Percentiles rank a stretch among this genome's conserved stretches.
These are phyloP conservation scores for Apocrypta bakeri DNA, from an alignment of 1,140 invertebrate genomes.

Conservation along the genomic window DNA sequence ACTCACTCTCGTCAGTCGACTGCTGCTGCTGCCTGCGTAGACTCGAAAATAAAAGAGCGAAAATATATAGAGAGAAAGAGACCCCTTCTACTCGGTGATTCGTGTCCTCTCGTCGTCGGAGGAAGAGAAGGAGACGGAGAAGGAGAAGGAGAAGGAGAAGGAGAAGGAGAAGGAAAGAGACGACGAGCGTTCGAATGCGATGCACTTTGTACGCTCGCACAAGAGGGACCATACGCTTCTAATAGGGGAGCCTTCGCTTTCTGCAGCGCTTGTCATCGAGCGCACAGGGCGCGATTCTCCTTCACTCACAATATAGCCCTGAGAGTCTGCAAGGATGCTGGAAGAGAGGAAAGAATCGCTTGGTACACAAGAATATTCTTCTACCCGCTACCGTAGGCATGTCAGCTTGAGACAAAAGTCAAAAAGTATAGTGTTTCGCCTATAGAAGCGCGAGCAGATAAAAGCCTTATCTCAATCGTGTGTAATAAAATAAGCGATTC, in stretches of 20 bases:
- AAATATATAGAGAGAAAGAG: neutral
- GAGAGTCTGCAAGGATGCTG: neutral
- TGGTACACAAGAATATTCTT: no score
- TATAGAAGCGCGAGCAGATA: constrained; percentile 14
- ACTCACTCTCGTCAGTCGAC: constrained; percentile 58
- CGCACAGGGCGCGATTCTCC: constrained; percentile 20
- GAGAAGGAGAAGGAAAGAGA: constrained; percentile 7
- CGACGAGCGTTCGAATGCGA: constrained; percentile 23
- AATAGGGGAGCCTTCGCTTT: constrained; percentile 37
- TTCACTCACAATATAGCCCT: neutral
- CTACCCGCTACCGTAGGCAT: no score
- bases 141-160: neutral
- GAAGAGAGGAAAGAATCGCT: no score
- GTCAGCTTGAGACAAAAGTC: no score
- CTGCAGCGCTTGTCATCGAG: constrained; percentile 45
- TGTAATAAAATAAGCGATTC: constrained; percentile 27
- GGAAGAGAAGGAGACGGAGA: neutral
- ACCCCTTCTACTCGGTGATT: neutral
- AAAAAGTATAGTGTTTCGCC: no score
- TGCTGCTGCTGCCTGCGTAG: constrained; percentile 49
- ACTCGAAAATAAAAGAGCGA: constrained; percentile 62
- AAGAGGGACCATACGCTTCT: neutral
- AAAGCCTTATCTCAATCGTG: constrained; percentile 21
- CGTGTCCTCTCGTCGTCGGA: neutral
- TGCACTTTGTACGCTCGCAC: constrained; percentile 31